Percentiles rank a stretch among this genome's conserved stretches.
Evolutionary conservation across 2,888 invertebrate species (phyloP).

Genomic region (Synanthedon myopaeformis): DNA sequence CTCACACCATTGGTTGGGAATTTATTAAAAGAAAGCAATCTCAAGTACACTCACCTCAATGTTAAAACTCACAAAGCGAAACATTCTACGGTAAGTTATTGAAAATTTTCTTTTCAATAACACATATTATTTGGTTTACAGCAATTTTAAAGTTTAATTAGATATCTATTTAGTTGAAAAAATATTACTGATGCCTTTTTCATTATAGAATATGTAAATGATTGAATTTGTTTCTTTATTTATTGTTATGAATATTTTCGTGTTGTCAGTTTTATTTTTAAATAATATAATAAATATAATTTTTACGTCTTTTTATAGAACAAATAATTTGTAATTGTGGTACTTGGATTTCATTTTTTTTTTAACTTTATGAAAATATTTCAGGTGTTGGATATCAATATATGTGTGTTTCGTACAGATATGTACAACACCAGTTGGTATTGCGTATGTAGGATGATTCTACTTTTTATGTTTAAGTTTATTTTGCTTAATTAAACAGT

Average conservation of each 20-base stretch:
- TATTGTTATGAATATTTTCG: too few species aligned
- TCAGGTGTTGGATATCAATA: slow-evolving; percentile 52
- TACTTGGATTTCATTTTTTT: neutral
- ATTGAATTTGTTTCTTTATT: too few species aligned
- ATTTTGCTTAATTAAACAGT: neutral
- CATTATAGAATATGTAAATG: too few species aligned
- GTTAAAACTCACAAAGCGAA: slow-evolving; percentile 62
- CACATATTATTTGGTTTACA: neutral
- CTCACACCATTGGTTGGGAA: slow-evolving; percentile 80
- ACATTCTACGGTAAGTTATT: slow-evolving; percentile 50
- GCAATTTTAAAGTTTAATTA: too few species aligned
- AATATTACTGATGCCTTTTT: too few species aligned
- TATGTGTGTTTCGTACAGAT: slow-evolving; percentile 42
- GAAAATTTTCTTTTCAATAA: neutral
- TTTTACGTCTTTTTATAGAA: too few species aligned
- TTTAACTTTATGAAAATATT: slow-evolving; percentile 17
- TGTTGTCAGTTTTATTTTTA: too few species aligned
- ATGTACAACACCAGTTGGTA: slow-evolving; percentile 46
- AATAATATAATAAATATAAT: too few species aligned
- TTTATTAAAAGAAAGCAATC: slow-evolving; percentile 74
- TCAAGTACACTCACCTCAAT: slow-evolving; percentile 76
- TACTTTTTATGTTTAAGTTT: neutral
- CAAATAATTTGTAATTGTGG: too few species aligned
- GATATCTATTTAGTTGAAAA: too few species aligned
- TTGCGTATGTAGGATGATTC: slow-evolving; percentile 39